Conservation (phyloP, 2,888 invertebrate genomes). For the Clanis bilineata region DNA sequence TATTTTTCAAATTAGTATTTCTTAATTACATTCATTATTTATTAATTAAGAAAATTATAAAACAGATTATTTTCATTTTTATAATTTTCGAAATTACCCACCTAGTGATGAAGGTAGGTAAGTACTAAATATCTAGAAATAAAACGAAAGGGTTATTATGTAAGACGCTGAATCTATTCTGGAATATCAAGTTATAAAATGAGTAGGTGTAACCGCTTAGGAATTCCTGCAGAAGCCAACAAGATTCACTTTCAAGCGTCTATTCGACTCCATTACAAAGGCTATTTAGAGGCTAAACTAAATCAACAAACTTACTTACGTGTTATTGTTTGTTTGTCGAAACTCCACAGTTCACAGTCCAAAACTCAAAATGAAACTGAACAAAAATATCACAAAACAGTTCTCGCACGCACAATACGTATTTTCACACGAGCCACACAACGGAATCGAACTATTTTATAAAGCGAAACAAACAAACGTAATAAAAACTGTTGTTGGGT, state of each 20-base stretch:
- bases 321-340: not conserved
- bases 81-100: too few species aligned
- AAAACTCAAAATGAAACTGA: constrained; percentile 59
- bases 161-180: not conserved
- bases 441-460: constrained; percentile 50
- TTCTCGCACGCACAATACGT: constrained; percentile 57
- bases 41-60: too few species aligned
- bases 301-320: constrained; percentile 16
- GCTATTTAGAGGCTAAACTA: not conserved
- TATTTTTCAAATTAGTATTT: too few species aligned
- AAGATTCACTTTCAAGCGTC: constrained; percentile 9
- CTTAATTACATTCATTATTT: too few species aligned
- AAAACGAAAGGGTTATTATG: constrained; percentile 1
- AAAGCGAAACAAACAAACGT: constrained; percentile 34
- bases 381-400: constrained; percentile 68
- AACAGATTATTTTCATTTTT: too few species aligned
- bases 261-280: not conserved
- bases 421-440: constrained; percentile 62
- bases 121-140: too few species aligned
- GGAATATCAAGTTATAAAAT: constrained; percentile 8
- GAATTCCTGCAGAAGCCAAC: constrained; percentile 12
- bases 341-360: not conserved
- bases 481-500: constrained; percentile 19
- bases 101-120: too few species aligned
- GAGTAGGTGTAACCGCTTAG: constrained; percentile 12